Conservation (phyloP, 1,140 invertebrate species). For the Chymomyza costata region DNA sequence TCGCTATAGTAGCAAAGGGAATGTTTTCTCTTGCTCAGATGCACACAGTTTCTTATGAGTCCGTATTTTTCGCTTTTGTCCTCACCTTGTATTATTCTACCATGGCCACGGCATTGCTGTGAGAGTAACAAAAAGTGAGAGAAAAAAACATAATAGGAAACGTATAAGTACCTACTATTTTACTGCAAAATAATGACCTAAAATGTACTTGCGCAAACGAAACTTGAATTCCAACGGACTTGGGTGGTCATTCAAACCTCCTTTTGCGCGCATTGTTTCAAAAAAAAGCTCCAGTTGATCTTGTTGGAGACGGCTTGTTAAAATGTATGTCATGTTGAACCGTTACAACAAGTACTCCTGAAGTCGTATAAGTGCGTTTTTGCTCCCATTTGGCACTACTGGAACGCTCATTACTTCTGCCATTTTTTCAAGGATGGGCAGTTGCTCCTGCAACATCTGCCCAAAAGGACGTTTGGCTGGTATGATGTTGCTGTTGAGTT, state of each 20-base stretch:
- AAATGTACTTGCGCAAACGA: background rate
- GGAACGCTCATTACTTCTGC: background rate
- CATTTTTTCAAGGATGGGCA: background rate
- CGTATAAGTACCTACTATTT: too few species aligned
- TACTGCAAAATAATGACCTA: too few species aligned
- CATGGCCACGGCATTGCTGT: too few species aligned
- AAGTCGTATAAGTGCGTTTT: background rate
- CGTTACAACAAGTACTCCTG: background rate
- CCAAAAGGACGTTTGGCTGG: background rate
- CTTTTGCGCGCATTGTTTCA: slow-evolving; percentile 11
- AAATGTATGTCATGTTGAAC: slow-evolving; percentile 5
- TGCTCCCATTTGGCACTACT: background rate
- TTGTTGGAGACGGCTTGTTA: slow-evolving; percentile 5
- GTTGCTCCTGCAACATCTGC: background rate
- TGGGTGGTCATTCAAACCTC: slow-evolving; percentile 3
- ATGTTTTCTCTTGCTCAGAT: too few species aligned
- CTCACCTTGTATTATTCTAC: too few species aligned
- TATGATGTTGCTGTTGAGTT: slow-evolving; percentile 1
- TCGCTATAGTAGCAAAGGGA: too few species aligned
- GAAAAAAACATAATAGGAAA: too few species aligned
- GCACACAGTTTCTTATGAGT: too few species aligned
- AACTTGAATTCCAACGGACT: background rate
- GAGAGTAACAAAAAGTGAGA: too few species aligned
- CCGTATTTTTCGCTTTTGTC: too few species aligned
- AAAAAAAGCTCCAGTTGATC: slow-evolving; percentile 15